Conservation (phyloP, 2,113 vertebrate genomes). For the Melanostigma gelatinosum region DNA sequence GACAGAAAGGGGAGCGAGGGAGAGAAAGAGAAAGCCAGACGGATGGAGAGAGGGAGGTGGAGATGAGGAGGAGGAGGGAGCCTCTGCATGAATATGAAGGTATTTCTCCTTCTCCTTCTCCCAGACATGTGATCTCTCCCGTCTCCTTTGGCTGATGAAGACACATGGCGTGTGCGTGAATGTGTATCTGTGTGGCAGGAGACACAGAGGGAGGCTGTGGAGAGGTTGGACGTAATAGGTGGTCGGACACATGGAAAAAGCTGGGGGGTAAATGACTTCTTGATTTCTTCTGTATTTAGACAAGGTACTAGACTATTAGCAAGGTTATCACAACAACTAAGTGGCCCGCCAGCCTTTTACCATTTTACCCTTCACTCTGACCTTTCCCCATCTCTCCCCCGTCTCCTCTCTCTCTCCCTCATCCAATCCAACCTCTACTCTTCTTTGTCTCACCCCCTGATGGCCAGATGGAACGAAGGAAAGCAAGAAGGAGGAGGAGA, state of each 20-base stretch:
- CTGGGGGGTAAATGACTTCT: slow-evolving; percentile 15
- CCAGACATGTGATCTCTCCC: slow-evolving; percentile 65
- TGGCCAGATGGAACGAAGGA: slow-evolving; percentile 68
- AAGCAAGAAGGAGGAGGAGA: slow-evolving; percentile 24
- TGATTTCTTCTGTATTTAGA: slow-evolving; percentile 43
- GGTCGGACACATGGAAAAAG: slow-evolving; percentile 11
- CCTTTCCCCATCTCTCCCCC: slow-evolving; percentile 7
- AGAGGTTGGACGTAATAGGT: slow-evolving; percentile 7
- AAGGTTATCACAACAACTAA: slow-evolving; percentile 43
- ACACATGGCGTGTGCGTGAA: slow-evolving; percentile 64
- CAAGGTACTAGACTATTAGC: slow-evolving; percentile 34
- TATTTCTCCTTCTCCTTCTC: slow-evolving; percentile 60
- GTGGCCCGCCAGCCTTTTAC: slow-evolving; percentile 32
- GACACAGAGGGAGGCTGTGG: slow-evolving; percentile 21
- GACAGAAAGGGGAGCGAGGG: slow-evolving; percentile 26
- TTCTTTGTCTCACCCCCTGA: slow-evolving; percentile 56
- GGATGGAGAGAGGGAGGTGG: slow-evolving; percentile 36
- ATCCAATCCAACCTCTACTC: slow-evolving; percentile 34
- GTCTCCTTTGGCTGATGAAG: slow-evolving; percentile 76
- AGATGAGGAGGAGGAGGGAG: slow-evolving; percentile 36
- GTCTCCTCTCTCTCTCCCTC: slow-evolving; percentile 10
- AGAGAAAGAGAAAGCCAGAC: slow-evolving; percentile 40
- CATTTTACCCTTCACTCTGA: slow-evolving; percentile 51
- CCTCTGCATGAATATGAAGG: slow-evolving; percentile 59
- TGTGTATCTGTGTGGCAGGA: slow-evolving; percentile 13